These are phyloP conservation scores for Otolemur crassicaudatus DNA, from an alignment of 2,797 vertebrate species.

Conservation along the genomic window DNA sequence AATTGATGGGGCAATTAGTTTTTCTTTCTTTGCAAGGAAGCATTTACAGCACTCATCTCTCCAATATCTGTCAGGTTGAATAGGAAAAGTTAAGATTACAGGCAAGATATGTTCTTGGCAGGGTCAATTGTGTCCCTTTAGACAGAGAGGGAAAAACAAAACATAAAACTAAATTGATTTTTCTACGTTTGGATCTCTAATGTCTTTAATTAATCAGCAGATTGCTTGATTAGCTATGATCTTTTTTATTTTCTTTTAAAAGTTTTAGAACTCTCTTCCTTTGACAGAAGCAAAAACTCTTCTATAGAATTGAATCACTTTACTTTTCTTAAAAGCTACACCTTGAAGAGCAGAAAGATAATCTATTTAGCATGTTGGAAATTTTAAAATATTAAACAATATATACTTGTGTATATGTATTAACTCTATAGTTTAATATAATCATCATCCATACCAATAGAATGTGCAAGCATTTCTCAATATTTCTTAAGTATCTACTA, in stretches of 20 bases:
- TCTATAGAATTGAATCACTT: neutral
- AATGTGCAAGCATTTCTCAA: neutral
- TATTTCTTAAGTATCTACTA: neutral
- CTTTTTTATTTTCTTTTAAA: neutral
- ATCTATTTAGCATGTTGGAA: neutral
- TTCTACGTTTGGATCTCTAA: neutral
- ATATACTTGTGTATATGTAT: neutral
- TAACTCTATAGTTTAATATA: neutral
- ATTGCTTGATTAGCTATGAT: neutral
- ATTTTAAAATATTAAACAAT: neutral
- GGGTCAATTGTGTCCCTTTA: neutral
- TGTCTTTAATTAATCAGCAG: neutral
- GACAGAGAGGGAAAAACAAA: neutral
- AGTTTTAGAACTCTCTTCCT: neutral
- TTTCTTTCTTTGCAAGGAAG: neutral
- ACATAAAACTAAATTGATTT: neutral
- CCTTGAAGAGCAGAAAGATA: neutral
- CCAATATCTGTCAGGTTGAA: neutral
- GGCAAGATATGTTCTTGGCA: neutral
- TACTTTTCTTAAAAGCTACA: neutral
- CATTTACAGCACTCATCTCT: neutral
- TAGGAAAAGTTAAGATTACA: neutral
- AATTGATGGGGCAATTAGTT: neutral
- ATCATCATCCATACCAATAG: neutral
- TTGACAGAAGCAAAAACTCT: neutral